These are phyloP conservation scores for Nylanderia fulva DNA, from an alignment of 1,140 invertebrate genomes.

Conservation along the genomic window DNA sequence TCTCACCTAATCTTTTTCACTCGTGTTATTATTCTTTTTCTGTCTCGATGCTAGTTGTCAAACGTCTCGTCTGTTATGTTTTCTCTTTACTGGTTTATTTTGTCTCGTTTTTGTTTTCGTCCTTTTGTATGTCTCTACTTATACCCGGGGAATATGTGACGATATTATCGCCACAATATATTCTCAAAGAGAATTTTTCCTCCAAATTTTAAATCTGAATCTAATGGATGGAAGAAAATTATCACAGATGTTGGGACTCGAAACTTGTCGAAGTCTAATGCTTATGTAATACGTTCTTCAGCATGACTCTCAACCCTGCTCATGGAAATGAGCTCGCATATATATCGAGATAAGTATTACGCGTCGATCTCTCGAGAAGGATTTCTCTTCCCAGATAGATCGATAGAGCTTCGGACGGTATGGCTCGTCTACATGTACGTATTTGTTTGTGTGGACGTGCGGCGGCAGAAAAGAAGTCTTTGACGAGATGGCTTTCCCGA, in stretches of 20 bases:
- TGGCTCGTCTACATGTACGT: slow-evolving; percentile 25
- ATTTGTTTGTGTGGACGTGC: slow-evolving; percentile 26
- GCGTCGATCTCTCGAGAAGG: slow-evolving; percentile 45
- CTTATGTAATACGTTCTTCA: slow-evolving; percentile 33
- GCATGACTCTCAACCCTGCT: slow-evolving; percentile 43
- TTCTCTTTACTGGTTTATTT: no score
- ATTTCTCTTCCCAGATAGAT: slow-evolving; percentile 42
- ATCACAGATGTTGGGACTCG: neutral
- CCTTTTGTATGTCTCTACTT: no score
- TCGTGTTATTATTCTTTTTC: no score
- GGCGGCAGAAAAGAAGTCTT: slow-evolving; percentile 56
- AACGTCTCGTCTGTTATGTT: no score
- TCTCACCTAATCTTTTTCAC: no score
- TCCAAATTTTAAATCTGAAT: neutral
- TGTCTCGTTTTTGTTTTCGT: no score
- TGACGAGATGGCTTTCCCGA: slow-evolving; percentile 61
- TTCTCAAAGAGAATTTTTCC: slow-evolving; percentile 5
- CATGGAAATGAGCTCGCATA: slow-evolving; percentile 54
- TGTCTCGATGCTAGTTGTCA: no score
- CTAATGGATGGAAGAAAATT: slow-evolving; percentile 21
- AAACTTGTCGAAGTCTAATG: neutral
- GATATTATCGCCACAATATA: no score
- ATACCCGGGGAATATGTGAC: no score
- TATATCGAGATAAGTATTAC: slow-evolving; percentile 52
- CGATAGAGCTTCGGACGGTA: slow-evolving; percentile 45